Conservation (phyloP, 2,797 vertebrate genomes). For the Uromys caudimaculatus region DNA sequence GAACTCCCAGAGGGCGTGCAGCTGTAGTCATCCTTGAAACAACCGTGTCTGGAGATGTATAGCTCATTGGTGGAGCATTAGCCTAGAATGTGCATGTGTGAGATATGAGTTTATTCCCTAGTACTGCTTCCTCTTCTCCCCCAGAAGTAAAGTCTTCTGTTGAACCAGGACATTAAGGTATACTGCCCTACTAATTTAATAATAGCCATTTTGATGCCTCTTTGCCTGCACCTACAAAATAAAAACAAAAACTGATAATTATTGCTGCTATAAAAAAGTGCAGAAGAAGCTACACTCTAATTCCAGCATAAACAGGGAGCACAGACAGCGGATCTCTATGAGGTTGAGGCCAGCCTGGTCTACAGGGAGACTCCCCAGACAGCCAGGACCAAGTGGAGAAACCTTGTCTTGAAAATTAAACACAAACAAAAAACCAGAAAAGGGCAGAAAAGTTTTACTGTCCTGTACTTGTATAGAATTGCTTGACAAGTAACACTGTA, state of each 20-base stretch:
- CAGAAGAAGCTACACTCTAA: not conserved
- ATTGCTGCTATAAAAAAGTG: not conserved
- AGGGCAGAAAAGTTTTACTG: not conserved
- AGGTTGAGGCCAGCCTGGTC: not conserved
- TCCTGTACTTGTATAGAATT: not conserved
- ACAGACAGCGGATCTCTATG: too few relatives aligned
- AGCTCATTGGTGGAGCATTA: not conserved
- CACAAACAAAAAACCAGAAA: not conserved
- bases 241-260: not conserved
- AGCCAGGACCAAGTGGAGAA: not conserved
- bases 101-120: not conserved
- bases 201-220: constrained; percentile 25
- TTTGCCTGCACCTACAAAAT: constrained; percentile 11
- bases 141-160: constrained; percentile 19
- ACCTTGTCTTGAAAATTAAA: not conserved
- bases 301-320: not conserved
- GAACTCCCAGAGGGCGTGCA: not conserved
- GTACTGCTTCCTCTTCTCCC: not conserved
- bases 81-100: not conserved
- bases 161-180: constrained; percentile 19
- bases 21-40: constrained; percentile 31
- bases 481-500: not conserved
- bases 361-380: not conserved
- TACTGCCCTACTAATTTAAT: not conserved
- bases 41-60: not conserved